These are phyloP conservation scores for Brachyrhaphis roseni DNA, from an alignment of 2,797 vertebrate genomes.

Conservation along the genomic window DNA sequence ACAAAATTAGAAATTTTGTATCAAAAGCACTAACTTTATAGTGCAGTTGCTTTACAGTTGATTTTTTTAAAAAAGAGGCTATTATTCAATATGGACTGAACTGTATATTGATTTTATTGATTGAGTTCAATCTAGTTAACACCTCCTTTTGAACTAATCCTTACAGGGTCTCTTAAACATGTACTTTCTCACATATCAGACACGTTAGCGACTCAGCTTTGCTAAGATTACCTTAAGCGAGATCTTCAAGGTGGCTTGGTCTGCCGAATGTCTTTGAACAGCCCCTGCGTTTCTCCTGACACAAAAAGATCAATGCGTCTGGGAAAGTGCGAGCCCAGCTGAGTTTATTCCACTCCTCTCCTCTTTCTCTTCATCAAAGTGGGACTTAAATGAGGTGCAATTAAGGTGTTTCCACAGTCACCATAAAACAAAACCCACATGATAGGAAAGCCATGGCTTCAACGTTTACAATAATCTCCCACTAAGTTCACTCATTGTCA, in stretches of 20 bases:
- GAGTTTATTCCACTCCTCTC: conserved; percentile 17
- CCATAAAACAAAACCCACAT: conserved; percentile 66
- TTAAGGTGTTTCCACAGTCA: conserved; percentile 66
- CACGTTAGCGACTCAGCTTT: background rate
- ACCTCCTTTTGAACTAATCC: background rate
- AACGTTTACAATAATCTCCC: conserved; percentile 54
- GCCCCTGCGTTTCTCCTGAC: conserved; percentile 52
- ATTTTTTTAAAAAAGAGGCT: background rate
- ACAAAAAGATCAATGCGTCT: conserved; percentile 64
- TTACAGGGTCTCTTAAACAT: background rate
- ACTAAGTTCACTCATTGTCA: conserved; percentile 65
- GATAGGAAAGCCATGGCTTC: conserved; percentile 43
- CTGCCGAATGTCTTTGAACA: conserved; percentile 65
- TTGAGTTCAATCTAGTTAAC: background rate
- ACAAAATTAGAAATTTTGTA: background rate
- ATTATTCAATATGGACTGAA: background rate
- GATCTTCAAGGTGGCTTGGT: conserved; percentile 74
- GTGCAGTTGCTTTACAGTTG: background rate
- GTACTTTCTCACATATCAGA: background rate
- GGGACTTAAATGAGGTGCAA: conserved; percentile 62
- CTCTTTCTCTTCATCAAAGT: conserved; percentile 60
- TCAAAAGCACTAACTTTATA: background rate
- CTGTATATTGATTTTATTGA: background rate
- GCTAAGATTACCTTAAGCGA: conserved; percentile 64
- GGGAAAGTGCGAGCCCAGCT: conserved; percentile 37